Evolutionary conservation across 2,797 vertebrate species (phyloP).

Genomic region (Anabas testudineus): DNA sequence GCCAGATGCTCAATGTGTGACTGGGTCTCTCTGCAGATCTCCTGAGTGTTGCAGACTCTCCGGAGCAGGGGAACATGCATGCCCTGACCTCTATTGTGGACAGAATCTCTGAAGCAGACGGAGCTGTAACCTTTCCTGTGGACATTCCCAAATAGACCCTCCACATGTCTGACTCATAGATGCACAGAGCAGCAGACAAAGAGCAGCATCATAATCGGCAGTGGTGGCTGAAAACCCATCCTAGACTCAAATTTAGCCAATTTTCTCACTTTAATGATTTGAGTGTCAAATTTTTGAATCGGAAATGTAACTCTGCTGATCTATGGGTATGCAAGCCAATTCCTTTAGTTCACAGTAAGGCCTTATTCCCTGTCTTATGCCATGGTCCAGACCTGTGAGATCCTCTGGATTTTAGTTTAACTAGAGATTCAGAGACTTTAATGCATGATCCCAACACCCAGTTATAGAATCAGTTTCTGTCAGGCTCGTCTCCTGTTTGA

Average conservation of each 20-base stretch:
- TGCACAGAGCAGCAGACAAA: constrained; percentile 32
- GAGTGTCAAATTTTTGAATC: constrained; percentile 45
- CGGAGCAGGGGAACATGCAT: constrained; percentile 90
- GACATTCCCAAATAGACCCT: constrained; percentile 85
- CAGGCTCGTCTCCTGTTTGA: constrained; percentile 33
- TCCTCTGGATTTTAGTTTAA: constrained; percentile 38
- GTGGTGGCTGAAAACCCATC: constrained; percentile 29
- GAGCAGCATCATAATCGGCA: constrained; percentile 33
- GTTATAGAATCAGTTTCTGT: constrained; percentile 55
- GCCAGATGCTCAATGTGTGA: constrained; percentile 11
- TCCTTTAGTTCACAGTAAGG: constrained; percentile 62
- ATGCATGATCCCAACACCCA: constrained; percentile 70
- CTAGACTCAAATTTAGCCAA: constrained; percentile 35
- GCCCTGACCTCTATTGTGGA: constrained; percentile 95
- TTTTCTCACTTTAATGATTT: constrained; percentile 51
- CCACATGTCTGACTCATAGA: constrained; percentile 37
- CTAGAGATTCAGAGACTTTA: constrained; percentile 59
- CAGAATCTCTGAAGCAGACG: constrained; percentile 89
- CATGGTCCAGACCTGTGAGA: constrained; percentile 57
- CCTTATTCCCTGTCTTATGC: constrained; percentile 69
- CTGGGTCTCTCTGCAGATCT: constrained; percentile 84
- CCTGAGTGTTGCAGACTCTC: constrained; percentile 85
- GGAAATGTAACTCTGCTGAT: constrained; percentile 44
- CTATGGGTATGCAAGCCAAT: constrained; percentile 54
- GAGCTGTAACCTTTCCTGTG: constrained; percentile 84